Percentiles rank a stretch among this genome's conserved stretches.
These are phyloP conservation scores for Solea solea DNA, from an alignment of 2,113 vertebrate species.

Conservation along the genomic window DNA sequence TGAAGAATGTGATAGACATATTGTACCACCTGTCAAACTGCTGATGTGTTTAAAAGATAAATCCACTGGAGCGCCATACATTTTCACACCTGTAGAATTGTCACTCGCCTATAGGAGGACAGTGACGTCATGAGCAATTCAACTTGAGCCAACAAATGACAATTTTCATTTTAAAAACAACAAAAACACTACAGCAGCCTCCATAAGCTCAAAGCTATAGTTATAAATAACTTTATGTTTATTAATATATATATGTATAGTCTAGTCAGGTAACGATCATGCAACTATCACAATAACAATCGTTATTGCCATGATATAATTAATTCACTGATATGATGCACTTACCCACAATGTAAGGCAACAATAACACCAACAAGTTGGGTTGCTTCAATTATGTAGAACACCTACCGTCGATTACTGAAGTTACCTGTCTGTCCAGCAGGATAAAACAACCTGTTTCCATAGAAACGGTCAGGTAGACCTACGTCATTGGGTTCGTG, in stretches of 20 bases:
- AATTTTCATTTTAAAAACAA: neutral
- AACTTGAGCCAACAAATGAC: neutral
- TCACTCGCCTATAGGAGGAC: slow-evolving; percentile 11
- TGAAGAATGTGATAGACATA: neutral
- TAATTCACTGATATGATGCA: neutral
- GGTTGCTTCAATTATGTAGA: neutral
- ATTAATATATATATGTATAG: too few relatives aligned
- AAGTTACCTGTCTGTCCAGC: neutral
- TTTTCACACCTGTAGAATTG: slow-evolving; percentile 23
- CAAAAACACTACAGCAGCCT: too few relatives aligned
- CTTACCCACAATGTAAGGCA: neutral
- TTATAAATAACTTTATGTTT: too few relatives aligned
- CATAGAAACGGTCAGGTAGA: slow-evolving; percentile 20
- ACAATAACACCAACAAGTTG: neutral
- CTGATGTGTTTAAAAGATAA: slow-evolving; percentile 67
- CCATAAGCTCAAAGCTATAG: too few relatives aligned
- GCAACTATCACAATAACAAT: too few relatives aligned
- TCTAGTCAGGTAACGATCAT: too few relatives aligned
- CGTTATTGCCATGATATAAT: neutral
- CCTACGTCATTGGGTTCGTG: slow-evolving; percentile 24
- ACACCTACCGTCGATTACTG: neutral
- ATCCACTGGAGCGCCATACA: slow-evolving; percentile 68
- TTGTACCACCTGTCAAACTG: slow-evolving; percentile 54
- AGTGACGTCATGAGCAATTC: neutral
- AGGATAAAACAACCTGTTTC: slow-evolving; percentile 27